phyloP scores from a whole-genome alignment of 2,888 invertebrate species.

The Pandemis corylana region DNA sequence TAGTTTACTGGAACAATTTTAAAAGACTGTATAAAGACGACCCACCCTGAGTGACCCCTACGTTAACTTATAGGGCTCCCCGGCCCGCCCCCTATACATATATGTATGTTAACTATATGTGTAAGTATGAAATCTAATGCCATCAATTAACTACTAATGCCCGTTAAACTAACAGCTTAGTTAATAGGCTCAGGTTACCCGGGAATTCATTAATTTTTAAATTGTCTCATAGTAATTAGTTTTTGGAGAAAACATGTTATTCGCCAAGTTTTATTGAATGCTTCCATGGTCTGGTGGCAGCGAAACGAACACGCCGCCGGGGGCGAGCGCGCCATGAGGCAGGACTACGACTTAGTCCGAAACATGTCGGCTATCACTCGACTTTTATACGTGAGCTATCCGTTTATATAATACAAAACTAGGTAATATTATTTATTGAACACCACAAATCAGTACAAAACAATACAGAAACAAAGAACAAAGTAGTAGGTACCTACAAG shows the following conservation, averaged over 20 bases:
- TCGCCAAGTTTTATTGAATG: background rate
- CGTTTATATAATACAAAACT: too few species aligned
- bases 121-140: background rate
- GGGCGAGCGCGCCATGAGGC: too few species aligned
- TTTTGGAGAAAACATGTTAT: background rate
- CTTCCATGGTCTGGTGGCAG: too few species aligned
- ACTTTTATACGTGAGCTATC: too few species aligned
- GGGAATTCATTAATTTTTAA: slow-evolving; percentile 12
- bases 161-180: slow-evolving; percentile 59
- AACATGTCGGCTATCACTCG: too few species aligned
- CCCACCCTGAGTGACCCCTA: background rate
- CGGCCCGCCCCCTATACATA: background rate
- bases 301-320: too few species aligned
- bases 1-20: too few species aligned
- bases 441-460: too few species aligned
- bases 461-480: too few species aligned
- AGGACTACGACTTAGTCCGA: too few species aligned
- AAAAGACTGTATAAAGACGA: background rate
- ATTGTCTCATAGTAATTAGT: background rate
- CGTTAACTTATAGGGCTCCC: background rate
- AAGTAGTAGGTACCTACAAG: too few species aligned
- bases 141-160: slow-evolving; percentile 23
- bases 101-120: slow-evolving; percentile 2
- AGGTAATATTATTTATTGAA: too few species aligned
- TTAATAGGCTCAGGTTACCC: slow-evolving; percentile 57